Base-by-base conservation (phyloP, 2,888 invertebrate genomes). In the Hypselothyrea guttata region DNA sequence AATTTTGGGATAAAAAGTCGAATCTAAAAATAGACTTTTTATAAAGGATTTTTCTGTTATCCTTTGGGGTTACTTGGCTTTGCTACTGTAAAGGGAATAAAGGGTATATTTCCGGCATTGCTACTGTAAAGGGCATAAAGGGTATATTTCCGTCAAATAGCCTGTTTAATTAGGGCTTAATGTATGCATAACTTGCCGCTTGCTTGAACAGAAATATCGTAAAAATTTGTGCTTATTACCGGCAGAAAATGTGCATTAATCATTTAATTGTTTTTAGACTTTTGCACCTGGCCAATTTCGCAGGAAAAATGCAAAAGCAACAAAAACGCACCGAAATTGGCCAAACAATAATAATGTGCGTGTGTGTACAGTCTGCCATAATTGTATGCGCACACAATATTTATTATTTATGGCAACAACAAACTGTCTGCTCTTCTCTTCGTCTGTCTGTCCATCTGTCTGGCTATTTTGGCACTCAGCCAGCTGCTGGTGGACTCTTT, bases 221-320 rank as follows among this genome's bases (percentile, higher is more conserved):
- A 22, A 22, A 22, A 22, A 22, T 22, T 22, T 4, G 5, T 22
- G 67, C 77, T 54, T 53, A 47, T 60, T 45, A 34, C 38, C 44
- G 49, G 22, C 31, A 15, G 48, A 33, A 35, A 55, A 37, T 60
- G 22, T 37, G 31, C 71, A 75, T 82, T 79, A 82, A 85, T 82
- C 82, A 82, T 76, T 75, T 67, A 71, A 82, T 85, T 82, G 85
- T 82, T 82, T 82, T 79, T 83, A 79, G 85, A 83, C 76, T 72
- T 73, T 73, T 83, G 83, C 82, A 82, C 83, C 82, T 82, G 85
- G 57, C 42, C 52, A 69, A 60, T 67, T 72, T 67, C 71, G 40
- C 75, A 66, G 52, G 46, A 44, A 41, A 47, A 30, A 28, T 45
- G 53, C 34, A 48, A 15, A 41, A 11, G 38, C 4, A 22, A 40